Base-by-base conservation (phyloP, 2,888 invertebrate genomes). In the Zygothrica quintamaculata region DNA sequence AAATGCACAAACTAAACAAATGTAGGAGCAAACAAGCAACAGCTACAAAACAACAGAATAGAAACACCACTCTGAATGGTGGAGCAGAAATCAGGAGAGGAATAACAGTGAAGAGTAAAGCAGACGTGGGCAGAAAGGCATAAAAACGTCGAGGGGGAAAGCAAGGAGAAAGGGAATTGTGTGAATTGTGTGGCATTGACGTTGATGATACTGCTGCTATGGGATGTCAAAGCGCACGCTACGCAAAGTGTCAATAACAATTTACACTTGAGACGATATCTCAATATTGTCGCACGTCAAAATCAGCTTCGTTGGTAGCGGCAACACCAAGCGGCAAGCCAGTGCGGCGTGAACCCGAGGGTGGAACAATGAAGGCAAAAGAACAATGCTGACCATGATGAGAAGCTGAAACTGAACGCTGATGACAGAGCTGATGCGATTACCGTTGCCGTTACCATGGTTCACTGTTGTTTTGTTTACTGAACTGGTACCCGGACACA, bases 251-350 rank as follows among this genome's bases (percentile, higher is more conserved):
- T 82, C 87, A 87, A 82, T 82, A 82, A 85, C 82, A 82, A 82
- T 82, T 82, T 82, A 82, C 82, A 82, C 82, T 82, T 82, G 82
- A 82, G 87, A 87, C 87, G 79, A 87, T 81, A 81, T 87, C 81
- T 87, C 82, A 81, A 81, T 87, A 81, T 81, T 81, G 87, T 84
- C 81, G 78, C 66, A 78, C 65, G 79, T 72, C 80, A 69, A 68
- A 68, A 68, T 59, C 77, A 76, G 55, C 74, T 62, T 57, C 55
- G 50, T 55, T 47, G 44, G 29, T 61, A 46, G 47, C 15, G 33
- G 11, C 33, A 44, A 46, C 52, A 53, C 11, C 69, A 61, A 29
- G 16, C 12, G 33, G 11, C 37, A 65, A 51, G 26, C 47, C 55
- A 55, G 36, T 25, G 34, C n/a, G 36, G 40, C 13, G 5, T 55